These are phyloP conservation scores for Hemicrepidius hirtus DNA, from an alignment of 2,888 invertebrate species.

Conservation along the genomic window DNA sequence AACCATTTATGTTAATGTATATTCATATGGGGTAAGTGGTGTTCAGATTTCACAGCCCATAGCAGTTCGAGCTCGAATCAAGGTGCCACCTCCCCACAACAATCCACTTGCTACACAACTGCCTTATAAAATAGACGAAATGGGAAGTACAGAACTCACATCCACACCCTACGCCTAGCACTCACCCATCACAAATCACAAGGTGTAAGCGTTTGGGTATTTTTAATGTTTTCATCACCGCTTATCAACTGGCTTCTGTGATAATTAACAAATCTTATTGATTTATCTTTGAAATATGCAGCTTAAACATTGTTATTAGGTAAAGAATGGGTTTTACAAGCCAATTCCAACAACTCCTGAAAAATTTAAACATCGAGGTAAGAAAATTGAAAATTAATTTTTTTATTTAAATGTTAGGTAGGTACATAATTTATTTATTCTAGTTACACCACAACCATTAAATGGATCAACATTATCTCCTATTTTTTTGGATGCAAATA, in stretches of 20 bases:
- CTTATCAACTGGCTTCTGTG: conserved; percentile 21
- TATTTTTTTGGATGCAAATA: conserved; percentile 74
- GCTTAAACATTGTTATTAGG: conserved; percentile 45
- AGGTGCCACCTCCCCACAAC: conserved; percentile 68
- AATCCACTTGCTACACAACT: conserved; percentile 73
- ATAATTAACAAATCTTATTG: not conserved
- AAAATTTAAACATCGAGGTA: not conserved
- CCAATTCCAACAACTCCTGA: conserved; percentile 4
- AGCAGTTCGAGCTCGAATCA: conserved; percentile 64
- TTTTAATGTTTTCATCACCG: conserved; percentile 34
- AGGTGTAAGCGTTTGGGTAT: conserved; percentile 49
- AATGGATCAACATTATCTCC: conserved; percentile 66
- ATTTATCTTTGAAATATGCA: conserved; percentile 3
- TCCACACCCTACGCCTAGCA: conserved; percentile 65
- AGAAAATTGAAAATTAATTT: not conserved
- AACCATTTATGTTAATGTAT: conserved; percentile 24
- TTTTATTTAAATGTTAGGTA: not conserved
- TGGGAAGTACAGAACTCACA: conserved; percentile 73
- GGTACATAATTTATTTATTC: not conserved
- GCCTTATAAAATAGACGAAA: conserved; percentile 80
- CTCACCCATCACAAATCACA: conserved; percentile 35
- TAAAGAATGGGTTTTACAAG: conserved; percentile 42
- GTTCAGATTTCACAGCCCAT: conserved; percentile 58
- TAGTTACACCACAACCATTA: not conserved
- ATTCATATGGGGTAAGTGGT: conserved; percentile 47